Percentiles rank a stretch among this genome's conserved stretches.
Conservation (phyloP, 1,140 invertebrate genomes). For the Ceratitis capitata region DNA sequence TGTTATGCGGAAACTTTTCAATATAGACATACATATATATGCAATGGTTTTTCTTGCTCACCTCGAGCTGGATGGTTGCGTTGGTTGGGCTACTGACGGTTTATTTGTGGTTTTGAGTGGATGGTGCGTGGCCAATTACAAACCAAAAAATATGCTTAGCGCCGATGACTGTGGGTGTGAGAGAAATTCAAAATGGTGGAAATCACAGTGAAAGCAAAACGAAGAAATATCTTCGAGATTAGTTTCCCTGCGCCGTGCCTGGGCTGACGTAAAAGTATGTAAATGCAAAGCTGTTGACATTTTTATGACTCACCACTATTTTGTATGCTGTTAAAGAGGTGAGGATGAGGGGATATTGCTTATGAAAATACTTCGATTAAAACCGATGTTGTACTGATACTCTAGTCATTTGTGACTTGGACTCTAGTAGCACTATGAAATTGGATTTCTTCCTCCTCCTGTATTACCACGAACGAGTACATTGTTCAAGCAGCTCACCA, state of each 20-base stretch:
- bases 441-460: too few species aligned
- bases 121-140: neutral
- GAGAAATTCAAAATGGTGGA: slow-evolving; percentile 33
- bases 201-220: neutral
- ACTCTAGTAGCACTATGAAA: too few species aligned
- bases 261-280: neutral
- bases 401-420: too few species aligned
- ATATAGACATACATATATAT: too few species aligned
- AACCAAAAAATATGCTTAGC: neutral
- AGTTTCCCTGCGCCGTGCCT: neutral
- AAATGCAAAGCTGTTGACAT: too few species aligned
- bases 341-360: too few species aligned
- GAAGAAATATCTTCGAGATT: neutral
- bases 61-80: neutral
- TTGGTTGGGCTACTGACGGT: neutral
- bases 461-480: too few species aligned
- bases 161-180: neutral
- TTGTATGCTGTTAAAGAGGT: too few species aligned
- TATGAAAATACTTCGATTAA: too few species aligned
- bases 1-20: neutral
- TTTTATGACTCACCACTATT: too few species aligned
- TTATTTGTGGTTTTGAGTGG: slow-evolving; percentile 7
- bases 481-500: too few species aligned
- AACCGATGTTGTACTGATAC: too few species aligned
- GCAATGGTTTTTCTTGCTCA: neutral